A percentile compares a stretch with the other conserved stretches of the same genome.
These are phyloP conservation scores for Macrophya annulata DNA, from an alignment of 2,888 invertebrate species.

Conservation along the genomic window DNA sequence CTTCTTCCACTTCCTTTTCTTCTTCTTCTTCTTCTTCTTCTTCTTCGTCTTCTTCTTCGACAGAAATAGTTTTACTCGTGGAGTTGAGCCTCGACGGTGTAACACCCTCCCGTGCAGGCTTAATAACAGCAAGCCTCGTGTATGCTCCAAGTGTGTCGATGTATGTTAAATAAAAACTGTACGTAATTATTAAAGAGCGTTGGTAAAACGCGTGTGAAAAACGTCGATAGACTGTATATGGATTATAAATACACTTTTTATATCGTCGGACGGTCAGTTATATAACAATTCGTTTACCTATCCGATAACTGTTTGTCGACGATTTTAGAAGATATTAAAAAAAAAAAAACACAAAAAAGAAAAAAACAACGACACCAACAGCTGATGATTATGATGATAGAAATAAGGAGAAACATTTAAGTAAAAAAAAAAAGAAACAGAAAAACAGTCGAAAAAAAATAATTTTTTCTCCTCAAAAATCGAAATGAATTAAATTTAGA, in stretches of 20 bases:
- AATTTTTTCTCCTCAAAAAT: background rate
- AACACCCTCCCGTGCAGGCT: slow-evolving; percentile 27
- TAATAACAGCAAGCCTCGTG: slow-evolving; percentile 13
- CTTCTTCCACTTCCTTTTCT: slow-evolving; percentile 45
- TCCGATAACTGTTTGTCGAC: background rate
- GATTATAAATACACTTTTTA: background rate
- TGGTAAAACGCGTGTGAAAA: background rate
- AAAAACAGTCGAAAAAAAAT: background rate
- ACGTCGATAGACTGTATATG: background rate
- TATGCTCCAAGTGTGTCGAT: slow-evolving; percentile 18
- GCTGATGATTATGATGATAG: too few species aligned
- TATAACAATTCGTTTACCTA: background rate
- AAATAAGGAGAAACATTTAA: too few species aligned
- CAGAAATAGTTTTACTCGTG: slow-evolving; percentile 52
- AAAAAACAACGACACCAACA: background rate
- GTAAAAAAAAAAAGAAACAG: background rate
- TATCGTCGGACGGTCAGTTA: background rate
- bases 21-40: slow-evolving; percentile 52
- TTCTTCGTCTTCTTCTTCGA: slow-evolving; percentile 49
- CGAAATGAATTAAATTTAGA: background rate
- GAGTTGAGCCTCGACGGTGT: slow-evolving; percentile 35
- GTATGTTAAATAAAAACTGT: background rate
- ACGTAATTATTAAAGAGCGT: background rate
- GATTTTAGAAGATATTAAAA: background rate
- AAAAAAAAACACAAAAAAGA: background rate